Evolutionary conservation across 92 coral and sea anemone genomes (phyloP), one percentile per base, ranked within the genome.

Genomic region (Heteractis magnifica): DNA sequence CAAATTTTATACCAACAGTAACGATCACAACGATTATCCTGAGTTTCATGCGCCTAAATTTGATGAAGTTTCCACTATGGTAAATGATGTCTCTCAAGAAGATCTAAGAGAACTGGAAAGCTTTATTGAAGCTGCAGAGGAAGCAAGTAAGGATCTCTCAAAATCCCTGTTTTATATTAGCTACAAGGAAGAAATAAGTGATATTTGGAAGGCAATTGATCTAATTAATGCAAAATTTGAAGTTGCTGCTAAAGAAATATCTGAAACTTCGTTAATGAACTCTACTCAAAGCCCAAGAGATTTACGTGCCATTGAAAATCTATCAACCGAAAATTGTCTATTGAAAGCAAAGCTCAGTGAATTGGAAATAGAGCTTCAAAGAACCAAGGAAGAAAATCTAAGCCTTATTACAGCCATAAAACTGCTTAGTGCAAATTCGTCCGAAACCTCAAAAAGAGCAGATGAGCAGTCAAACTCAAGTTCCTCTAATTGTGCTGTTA

Each of bases 161-260:
- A 65, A 65, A 65, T 65, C 72, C 9, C 5, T 20, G 34, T 51
- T 77, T 50, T 26, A 13, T 52, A 10, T 20, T 26, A 10, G 48
- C 52, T 21, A 55, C 10, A 60, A 19, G 51, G 80, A 77, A 3
- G 80, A 77, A 60, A 51, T 60, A 26, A 51, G 80, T 60, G 48
- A 52, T 26, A 60, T 77, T 49, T 77, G 59, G 59, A 77, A 77
- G 21, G 80, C 80, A 12, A 77, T 77, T 18, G 62, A 77, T 77
- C n/a, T 77, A 77, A 77, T 77, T 77, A 77, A 77, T 77, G 50
- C 65, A 60, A 77, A 77, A 77, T 26, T 77, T 60, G 65, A 77
- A 52, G 80, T 49, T 77, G 51, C 50, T 60, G 50, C 44, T 20
- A 60, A 77, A 77, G 23, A 77, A 50, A 77, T 18, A 77, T 77